Conservation (phyloP, 1,140 invertebrate genomes). For the Riptortus pedestris region DNA sequence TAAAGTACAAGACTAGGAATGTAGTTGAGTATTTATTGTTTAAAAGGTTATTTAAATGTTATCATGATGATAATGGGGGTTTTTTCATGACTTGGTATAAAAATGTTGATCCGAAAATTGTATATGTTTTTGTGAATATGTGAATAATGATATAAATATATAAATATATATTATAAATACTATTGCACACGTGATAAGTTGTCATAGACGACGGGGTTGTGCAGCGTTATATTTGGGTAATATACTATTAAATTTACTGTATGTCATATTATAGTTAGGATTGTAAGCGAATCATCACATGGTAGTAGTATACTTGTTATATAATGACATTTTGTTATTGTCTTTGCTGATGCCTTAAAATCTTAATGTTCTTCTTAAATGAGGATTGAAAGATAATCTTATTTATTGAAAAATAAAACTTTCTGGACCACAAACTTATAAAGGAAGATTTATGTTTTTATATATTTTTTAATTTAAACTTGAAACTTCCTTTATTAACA, state of each 20-base stretch:
- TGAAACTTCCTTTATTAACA: slow-evolving; percentile 12
- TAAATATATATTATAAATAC: too few relatives aligned
- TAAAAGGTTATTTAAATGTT: slow-evolving; percentile 18
- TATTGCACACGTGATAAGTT: slow-evolving; percentile 14
- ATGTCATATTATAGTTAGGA: slow-evolving; percentile 18
- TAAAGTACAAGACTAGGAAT: slow-evolving; percentile 22
- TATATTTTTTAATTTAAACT: slow-evolving; percentile 10
- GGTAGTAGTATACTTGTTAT: slow-evolving; percentile 17
- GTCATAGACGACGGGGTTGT: slow-evolving; percentile 12
- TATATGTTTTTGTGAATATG: slow-evolving; percentile 18
- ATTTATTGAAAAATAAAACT: slow-evolving; percentile 7
- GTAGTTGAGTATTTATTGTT: slow-evolving; percentile 19
- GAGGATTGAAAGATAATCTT: slow-evolving; percentile 7
- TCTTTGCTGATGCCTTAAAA: slow-evolving; percentile 17
- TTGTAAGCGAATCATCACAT: slow-evolving; percentile 14
- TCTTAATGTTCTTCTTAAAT: slow-evolving; percentile 5
- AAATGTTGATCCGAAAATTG: slow-evolving; percentile 17
- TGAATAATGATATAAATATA: slow-evolving; percentile 10
- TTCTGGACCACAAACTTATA: slow-evolving; percentile 8
- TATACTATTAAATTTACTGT: slow-evolving; percentile 13
- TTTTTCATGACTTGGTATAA: slow-evolving; percentile 16
- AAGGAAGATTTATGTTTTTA: slow-evolving; percentile 4
- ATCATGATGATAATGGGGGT: slow-evolving; percentile 18
- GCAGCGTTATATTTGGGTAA: slow-evolving; percentile 14
- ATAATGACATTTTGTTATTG: slow-evolving; percentile 13